Base-by-base conservation (phyloP, 2,888 invertebrate species). In the Athalia cordata region DNA sequence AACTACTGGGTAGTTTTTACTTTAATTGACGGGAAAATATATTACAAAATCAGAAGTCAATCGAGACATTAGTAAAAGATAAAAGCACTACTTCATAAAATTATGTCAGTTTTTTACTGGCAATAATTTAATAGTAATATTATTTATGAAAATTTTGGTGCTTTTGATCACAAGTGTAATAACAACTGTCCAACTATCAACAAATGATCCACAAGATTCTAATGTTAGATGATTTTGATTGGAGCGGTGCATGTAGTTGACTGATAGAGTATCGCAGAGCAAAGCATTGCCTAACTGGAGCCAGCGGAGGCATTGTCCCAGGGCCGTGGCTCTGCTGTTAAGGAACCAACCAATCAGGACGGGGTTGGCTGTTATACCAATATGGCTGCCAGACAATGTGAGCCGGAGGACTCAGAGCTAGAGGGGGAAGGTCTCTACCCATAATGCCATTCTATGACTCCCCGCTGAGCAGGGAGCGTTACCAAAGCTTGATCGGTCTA, bases 321-420 rank as follows among this genome's bases (percentile, higher is more conserved):
- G 82, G 81, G 82, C 82, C 81, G 81, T 81, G 84, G 81, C 82
- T 84, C 80, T 82, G 81, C 80, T 81, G 81, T 87, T 85, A 86
- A 77, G 87, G 87, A 88, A 87, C 86, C 83, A 86, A 89, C 89
- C 89, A 89, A 89, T 89, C 88, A 83, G 84, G 85, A 81, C 84
- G 84, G 84, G 86, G 86, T 85, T 87, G 84, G 86, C 86, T 88
- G 85, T 86, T 84, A 86, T 83, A 87, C 87, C 88, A 89, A 88
- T 85, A 89, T 89, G 89, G 89, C 88, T 87, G 89, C 88, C 86
- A 85, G 87, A 88, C 88, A 89, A 88, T 89, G 85, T 86, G 86
- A 86, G 85, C 82, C 81, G 82, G 83, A 84, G 83, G 82, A 81
- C 82, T 81, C 82, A 78, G 45, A 72, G 74, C 52, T 74, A 74